A percentile compares a stretch with the other conserved stretches of the same genome.
phyloP scores from a whole-genome alignment of 2,113 vertebrate species.

The Ictalurus punctatus region DNA sequence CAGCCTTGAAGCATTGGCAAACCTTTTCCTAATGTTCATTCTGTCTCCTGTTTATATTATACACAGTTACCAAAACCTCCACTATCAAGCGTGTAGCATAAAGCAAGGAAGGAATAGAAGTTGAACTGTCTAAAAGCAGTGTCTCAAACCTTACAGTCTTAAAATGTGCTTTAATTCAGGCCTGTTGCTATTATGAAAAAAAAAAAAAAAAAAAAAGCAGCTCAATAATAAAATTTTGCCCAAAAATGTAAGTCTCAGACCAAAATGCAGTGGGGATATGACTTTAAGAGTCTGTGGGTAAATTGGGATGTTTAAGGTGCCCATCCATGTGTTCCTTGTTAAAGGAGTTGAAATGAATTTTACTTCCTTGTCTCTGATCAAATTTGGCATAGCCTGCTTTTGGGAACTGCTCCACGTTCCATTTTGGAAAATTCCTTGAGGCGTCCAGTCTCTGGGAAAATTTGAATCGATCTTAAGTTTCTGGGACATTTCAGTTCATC shows the following conservation, averaged over 20 bases:
- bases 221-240: background rate
- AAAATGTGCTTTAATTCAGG: background rate
- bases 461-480: background rate
- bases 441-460: conserved; percentile 30
- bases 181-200: background rate
- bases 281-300: background rate
- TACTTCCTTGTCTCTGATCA: conserved; percentile 5
- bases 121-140: background rate
- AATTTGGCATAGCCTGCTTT: conserved; percentile 16
- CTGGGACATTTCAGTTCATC: conserved; percentile 27
- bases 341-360: background rate
- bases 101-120: conserved; percentile 45
- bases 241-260: background rate
- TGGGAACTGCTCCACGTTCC: conserved; percentile 34
- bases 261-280: background rate
- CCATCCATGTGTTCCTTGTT: background rate
- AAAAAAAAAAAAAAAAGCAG: background rate
- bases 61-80: background rate
- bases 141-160: background rate
- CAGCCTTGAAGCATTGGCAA: background rate
- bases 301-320: background rate
- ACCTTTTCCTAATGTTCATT: conserved; percentile 15
- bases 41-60: conserved; percentile 21
- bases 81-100: conserved; percentile 33
- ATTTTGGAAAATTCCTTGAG: conserved; percentile 32